Evolutionary conservation across 2,797 vertebrate genomes (phyloP).

Genomic region (Antennarius maculatus): DNA sequence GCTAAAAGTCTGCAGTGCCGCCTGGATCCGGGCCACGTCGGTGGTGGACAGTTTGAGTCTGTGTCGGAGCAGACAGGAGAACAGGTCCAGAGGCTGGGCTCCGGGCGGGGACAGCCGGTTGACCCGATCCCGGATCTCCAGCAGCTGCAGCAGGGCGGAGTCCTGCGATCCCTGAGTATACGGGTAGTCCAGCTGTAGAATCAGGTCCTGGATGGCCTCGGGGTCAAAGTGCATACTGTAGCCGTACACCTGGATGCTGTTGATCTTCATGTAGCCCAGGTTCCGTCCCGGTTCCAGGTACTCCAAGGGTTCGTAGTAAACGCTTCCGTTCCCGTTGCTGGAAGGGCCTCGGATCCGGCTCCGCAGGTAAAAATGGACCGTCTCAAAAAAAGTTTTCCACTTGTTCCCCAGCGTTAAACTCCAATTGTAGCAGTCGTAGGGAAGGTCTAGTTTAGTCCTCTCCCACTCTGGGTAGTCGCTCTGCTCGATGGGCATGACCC

Average conservation of each 20-base stretch:
- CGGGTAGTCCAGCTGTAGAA: constrained; percentile 97
- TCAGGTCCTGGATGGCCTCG: constrained; percentile 96
- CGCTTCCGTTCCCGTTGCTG: constrained; percentile 85
- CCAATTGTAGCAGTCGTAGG: constrained; percentile 97
- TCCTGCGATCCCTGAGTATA: constrained; percentile 98
- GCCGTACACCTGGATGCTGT: constrained; percentile 95
- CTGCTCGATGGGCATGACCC: constrained; percentile 97
- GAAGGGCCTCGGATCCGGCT: constrained; percentile 89
- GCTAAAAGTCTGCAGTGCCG: constrained; percentile 94
- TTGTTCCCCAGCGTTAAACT: constrained; percentile 96
- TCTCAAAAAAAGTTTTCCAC: constrained; percentile 99
- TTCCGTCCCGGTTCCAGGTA: constrained; percentile 91
- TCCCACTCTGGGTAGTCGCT: constrained; percentile 96
- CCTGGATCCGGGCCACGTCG: constrained; percentile 94
- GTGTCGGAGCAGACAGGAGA: constrained; percentile 95
- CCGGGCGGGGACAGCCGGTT: constrained; percentile 95
- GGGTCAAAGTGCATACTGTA: constrained; percentile 99
- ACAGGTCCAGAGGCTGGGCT: constrained; percentile 92
- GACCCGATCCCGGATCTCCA: constrained; percentile 96
- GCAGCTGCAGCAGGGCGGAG: constrained; percentile 93
- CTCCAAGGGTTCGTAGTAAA: constrained; percentile 94
- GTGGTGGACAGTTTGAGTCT: constrained; percentile 95
- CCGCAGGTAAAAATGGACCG: constrained; percentile 95
- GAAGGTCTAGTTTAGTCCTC: constrained; percentile 94
- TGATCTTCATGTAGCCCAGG: constrained; percentile 98